phyloP scores from a whole-genome alignment of 64 coral and sea anemone species.

The Montipora sp. region DNA sequence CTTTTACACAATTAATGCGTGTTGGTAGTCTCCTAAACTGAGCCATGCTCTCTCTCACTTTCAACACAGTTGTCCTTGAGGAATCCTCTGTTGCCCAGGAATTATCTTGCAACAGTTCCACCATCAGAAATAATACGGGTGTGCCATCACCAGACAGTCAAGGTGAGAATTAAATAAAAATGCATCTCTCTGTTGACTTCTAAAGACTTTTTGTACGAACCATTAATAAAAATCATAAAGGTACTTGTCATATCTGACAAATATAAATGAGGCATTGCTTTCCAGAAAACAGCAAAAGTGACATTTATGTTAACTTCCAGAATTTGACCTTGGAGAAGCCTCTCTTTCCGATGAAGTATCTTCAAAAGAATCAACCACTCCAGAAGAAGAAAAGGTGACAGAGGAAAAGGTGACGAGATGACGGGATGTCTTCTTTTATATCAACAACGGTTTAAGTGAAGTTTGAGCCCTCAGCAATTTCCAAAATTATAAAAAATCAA shows the following conservation, averaged over 20 bases:
- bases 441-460: conserved; percentile 26
- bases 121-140: conserved; percentile 6
- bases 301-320: conserved; percentile 14
- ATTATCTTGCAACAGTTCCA: conserved; percentile 21
- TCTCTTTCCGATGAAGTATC: conserved; percentile 3
- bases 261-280: conserved; percentile 1
- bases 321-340: conserved; percentile 2
- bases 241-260: background rate
- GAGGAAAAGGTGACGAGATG: background rate
- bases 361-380: conserved; percentile 22
- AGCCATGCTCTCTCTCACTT: background rate
- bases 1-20: conserved; percentile 17
- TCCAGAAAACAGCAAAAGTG: background rate
- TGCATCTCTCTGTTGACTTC: background rate
- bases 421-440: conserved; percentile 19
- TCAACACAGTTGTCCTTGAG: conserved; percentile 20
- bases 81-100: conserved; percentile 25
- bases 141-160: conserved; percentile 4
- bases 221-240: background rate
- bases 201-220: background rate
- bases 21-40: conserved; percentile 10
- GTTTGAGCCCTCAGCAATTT: conserved; percentile 21
- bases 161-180: conserved; percentile 35
- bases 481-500: background rate
- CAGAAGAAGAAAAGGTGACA: conserved; percentile 19